Evolutionary conservation across 2,888 invertebrate genomes (phyloP).

Genomic region (Sinopyrophorus schimmeli): DNA sequence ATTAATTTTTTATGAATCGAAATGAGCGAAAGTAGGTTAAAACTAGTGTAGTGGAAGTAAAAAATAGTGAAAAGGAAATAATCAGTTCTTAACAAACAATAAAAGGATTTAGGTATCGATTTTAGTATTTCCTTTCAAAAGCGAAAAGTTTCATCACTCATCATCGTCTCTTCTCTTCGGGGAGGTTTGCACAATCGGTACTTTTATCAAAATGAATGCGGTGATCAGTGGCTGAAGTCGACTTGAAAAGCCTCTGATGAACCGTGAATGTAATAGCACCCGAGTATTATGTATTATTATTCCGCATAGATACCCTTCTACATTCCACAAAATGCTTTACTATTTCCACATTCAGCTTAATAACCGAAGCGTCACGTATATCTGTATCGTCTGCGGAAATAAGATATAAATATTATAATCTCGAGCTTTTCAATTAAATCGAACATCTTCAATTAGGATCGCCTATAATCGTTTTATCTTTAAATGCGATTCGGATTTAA

Average conservation of each 20-base stretch:
- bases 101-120: slow-evolving; percentile 20
- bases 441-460: too few species aligned
- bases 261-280: slow-evolving; percentile 33
- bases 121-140: slow-evolving; percentile 18
- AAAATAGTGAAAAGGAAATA: slow-evolving; percentile 7
- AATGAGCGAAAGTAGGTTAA: too few species aligned
- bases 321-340: slow-evolving; percentile 11
- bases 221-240: slow-evolving; percentile 35
- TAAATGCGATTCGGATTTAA: too few species aligned
- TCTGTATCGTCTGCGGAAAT: too few species aligned
- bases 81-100: slow-evolving; percentile 16
- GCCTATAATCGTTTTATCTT: too few species aligned
- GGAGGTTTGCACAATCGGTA: slow-evolving; percentile 21
- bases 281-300: slow-evolving; percentile 18
- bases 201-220: slow-evolving; percentile 31
- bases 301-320: slow-evolving; percentile 17
- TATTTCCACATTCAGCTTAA: slow-evolving; percentile 6
- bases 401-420: too few species aligned
- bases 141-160: slow-evolving; percentile 23
- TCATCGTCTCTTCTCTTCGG: slow-evolving; percentile 28
- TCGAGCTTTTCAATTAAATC: too few species aligned
- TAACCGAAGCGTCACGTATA: slow-evolving; percentile 7
- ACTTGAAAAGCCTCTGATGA: slow-evolving; percentile 32
- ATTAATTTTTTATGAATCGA: too few species aligned
- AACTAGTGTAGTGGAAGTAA: background rate